Evolutionary conservation across 92 coral and sea anemone genomes (phyloP), one percentile per base, ranked within the genome.

Genomic region (Diadumene lineata): DNA sequence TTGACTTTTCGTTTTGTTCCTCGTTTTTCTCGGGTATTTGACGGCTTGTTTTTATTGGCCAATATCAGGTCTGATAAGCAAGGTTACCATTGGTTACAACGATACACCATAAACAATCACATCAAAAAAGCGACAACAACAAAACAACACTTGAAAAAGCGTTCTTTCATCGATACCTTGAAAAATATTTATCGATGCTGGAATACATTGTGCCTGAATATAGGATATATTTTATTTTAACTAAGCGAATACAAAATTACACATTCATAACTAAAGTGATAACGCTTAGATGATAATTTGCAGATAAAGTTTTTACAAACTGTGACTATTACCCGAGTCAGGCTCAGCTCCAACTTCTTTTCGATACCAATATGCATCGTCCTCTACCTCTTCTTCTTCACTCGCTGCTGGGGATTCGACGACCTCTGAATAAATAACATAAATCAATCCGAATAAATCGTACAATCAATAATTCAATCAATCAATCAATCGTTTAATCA

Each of bases 281-380:
- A 38, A 38, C 48, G 13, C 48, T 38, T 4, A 4, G 48, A 38
- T 13, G 48, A 38, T 38, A 13, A 38, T 13, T 4, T 4, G 6
- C 7, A 38, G 7, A 13, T 38, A 38, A 38, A 4, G 48, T 38
- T 38, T 13, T 4, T 4, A 38, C 48, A 38, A 38, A 38, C 13
- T 38, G 1, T 28, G 69, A 0, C 18, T 26, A 33, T 21, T 58
- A 86, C 98, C 98, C 69, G 85, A 79, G 50, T 94, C 98, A 6
- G 98, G 98, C 50, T 94, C 98, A 43, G 84, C 89, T 7, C 98
- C 98, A 57, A 94, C 94, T 71, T 94, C 97, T 56, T 84, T 70
- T 51, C 92, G 86, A 75, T 91, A 94, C 98, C 98, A 94, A 70
- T 73, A 73, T 33, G 68, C 64, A 75, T 89, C 94, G 75, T 89